Percentiles rank a stretch among this genome's conserved stretches.
Evolutionary conservation across 2,113 vertebrate genomes (phyloP).

Genomic region (Lepus americanus): DNA sequence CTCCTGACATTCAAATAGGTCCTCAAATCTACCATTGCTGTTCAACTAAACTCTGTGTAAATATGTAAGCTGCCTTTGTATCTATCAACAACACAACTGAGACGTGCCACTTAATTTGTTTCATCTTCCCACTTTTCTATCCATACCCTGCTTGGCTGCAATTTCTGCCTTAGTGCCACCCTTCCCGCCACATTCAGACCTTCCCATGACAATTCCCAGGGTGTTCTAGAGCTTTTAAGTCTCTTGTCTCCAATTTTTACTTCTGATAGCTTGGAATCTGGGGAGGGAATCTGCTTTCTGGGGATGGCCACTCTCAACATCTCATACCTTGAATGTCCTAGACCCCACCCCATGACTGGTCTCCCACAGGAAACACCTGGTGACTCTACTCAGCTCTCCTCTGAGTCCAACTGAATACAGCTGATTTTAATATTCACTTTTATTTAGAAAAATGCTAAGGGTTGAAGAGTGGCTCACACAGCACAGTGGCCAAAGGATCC

Average conservation of each 20-base stretch:
- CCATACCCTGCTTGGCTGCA: background rate
- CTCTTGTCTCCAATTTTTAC: background rate
- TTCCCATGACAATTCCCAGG: background rate
- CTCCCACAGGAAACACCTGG: background rate
- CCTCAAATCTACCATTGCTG: background rate
- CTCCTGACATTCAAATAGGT: background rate
- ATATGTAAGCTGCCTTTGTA: background rate
- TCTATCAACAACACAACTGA: background rate
- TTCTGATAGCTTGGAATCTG: background rate
- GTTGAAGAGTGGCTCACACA: background rate
- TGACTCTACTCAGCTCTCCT: background rate
- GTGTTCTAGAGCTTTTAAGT: background rate
- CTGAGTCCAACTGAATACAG: background rate
- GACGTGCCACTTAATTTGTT: background rate
- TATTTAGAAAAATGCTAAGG: background rate
- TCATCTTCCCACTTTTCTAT: conserved; percentile 6
- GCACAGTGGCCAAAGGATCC: background rate
- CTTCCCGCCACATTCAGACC: background rate
- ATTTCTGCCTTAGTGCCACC: background rate
- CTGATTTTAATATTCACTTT: conserved; percentile 8
- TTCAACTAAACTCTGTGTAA: conserved; percentile 4
- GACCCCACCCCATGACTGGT: background rate
- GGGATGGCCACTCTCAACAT: background rate
- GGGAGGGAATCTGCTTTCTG: background rate
- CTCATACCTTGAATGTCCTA: background rate